Evolutionary conservation across 2,797 vertebrate species (phyloP).

Genomic region (Chanos chanos): DNA sequence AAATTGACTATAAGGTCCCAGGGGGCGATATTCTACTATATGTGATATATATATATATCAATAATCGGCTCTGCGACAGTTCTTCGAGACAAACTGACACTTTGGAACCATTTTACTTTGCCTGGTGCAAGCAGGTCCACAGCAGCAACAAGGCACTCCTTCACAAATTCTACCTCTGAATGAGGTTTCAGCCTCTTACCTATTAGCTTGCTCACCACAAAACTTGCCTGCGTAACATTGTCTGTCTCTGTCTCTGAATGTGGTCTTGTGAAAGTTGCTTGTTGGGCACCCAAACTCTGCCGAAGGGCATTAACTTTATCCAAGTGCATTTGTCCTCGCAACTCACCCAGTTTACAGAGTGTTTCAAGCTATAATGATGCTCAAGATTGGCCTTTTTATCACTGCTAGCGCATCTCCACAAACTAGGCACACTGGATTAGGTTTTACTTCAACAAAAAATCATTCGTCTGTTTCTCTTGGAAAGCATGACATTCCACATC

Average conservation of each 20-base stretch:
- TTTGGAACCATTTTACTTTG: constrained; percentile 20
- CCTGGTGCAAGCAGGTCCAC: constrained; percentile 11
- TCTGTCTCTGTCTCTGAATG: not conserved
- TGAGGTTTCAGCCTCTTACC: constrained; percentile 8
- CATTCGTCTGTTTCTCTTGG: constrained; percentile 39
- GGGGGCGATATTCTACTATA: too few relatives aligned
- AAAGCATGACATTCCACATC: constrained; percentile 32
- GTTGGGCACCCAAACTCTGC: constrained; percentile 5
- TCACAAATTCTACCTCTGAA: constrained; percentile 10
- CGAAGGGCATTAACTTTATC: constrained; percentile 28
- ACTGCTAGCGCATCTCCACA: constrained; percentile 32
- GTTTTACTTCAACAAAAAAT: constrained; percentile 35
- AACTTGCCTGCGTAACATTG: constrained; percentile 4
- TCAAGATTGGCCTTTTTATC: constrained; percentile 39
- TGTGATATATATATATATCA: too few relatives aligned
- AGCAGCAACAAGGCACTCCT: too few relatives aligned
- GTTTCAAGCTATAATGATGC: constrained; percentile 40
- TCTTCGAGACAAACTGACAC: constrained; percentile 28
- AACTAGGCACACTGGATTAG: constrained; percentile 38
- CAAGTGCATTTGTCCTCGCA: constrained; percentile 36
- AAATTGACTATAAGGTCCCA: too few relatives aligned
- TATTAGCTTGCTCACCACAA: constrained; percentile 7
- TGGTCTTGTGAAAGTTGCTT: not conserved
- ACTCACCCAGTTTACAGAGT: constrained; percentile 36
- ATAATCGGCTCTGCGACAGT: constrained; percentile 33